phyloP scores from a whole-genome alignment of 2,797 vertebrate genomes.

The Falco peregrinus region DNA sequence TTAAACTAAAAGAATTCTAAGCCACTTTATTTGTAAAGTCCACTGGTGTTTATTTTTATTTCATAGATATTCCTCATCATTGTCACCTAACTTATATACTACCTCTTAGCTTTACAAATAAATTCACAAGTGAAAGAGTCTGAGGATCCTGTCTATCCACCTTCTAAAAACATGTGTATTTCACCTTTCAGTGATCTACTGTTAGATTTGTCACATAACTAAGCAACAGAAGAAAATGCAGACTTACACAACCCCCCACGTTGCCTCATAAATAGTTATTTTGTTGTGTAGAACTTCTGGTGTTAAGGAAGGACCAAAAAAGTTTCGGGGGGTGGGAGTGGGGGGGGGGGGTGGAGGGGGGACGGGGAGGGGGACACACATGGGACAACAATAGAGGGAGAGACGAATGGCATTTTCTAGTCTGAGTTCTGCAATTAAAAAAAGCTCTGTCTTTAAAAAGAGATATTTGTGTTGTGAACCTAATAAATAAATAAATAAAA shows the following conservation, averaged over 20 bases:
- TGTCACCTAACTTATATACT: neutral
- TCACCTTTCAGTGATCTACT: neutral
- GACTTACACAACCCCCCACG: fast-evolving
- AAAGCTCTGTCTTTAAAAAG: neutral
- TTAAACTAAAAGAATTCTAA: too few relatives aligned
- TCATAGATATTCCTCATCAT: neutral
- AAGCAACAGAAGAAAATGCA: neutral
- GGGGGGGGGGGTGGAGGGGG: too few relatives aligned
- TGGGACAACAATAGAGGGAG: too few relatives aligned
- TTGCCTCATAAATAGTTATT: neutral
- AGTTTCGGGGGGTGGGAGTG: fast-evolving
- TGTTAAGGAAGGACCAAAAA: neutral
- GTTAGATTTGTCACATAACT: neutral
- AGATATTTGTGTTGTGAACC: neutral
- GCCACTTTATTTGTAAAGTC: too few relatives aligned
- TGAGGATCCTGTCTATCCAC: neutral
- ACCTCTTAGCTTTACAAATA: neutral
- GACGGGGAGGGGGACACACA: too few relatives aligned
- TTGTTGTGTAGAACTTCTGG: neutral
- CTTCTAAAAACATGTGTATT: neutral
- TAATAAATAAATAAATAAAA: neutral
- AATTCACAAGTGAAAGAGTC: neutral
- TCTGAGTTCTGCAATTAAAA: neutral
- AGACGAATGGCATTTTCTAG: neutral
- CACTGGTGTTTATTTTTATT: neutral